These are phyloP conservation scores for Gopherus evgoodei DNA, from an alignment of 2,113 vertebrate species.

Conservation along the genomic window DNA sequence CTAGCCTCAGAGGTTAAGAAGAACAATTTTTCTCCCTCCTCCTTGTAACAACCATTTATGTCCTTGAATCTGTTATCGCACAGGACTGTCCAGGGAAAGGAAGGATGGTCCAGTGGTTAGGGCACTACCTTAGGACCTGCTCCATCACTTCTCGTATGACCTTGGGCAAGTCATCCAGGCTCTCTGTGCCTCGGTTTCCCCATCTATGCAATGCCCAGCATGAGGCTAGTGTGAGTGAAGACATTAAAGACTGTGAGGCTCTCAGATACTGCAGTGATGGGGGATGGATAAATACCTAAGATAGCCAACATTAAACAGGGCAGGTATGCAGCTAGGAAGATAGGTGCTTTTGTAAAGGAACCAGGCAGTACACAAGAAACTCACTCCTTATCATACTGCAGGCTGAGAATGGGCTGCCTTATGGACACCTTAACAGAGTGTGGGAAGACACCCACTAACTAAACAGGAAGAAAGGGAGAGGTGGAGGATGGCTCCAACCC, in stretches of 20 bases:
- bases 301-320: neutral
- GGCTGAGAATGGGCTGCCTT: neutral
- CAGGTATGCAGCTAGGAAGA: neutral
- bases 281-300: neutral
- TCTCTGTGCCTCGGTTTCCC: too few species aligned
- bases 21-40: too few species aligned
- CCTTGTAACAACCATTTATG: too few species aligned
- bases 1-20: too few species aligned
- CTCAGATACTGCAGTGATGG: neutral
- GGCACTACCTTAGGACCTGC: neutral
- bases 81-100: neutral
- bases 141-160: too few species aligned
- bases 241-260: neutral
- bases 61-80: neutral
- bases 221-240: neutral
- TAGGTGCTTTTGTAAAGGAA: neutral
- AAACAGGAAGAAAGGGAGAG: neutral
- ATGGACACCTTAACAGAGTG: neutral
- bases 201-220: neutral
- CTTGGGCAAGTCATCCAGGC: neutral
- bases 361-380: neutral
- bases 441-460: neutral
- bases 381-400: neutral
- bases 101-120: neutral
- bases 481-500: neutral